phyloP scores from a whole-genome alignment of 35 echinoderm and acorn worm genomes.

The Heliocidaris erythrogramma region DNA sequence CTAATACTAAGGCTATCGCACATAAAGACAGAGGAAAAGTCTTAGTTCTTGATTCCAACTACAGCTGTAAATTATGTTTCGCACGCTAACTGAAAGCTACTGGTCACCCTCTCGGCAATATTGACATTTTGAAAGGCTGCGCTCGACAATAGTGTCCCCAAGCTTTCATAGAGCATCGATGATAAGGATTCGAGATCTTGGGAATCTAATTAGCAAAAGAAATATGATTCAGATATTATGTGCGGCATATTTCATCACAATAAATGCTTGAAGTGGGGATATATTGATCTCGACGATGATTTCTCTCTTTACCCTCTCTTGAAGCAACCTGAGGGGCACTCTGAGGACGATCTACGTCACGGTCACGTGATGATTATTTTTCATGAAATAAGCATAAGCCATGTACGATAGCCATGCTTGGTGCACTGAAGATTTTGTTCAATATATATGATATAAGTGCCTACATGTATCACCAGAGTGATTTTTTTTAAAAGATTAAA shows the following conservation, averaged over 20 bases:
- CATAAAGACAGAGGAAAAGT: too few relatives aligned
- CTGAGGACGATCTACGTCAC: not conserved
- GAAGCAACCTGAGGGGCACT: not conserved
- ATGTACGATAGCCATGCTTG: not conserved
- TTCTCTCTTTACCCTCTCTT: not conserved
- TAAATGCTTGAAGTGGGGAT: not conserved
- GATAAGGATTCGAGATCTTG: not conserved
- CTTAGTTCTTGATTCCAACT: too few relatives aligned
- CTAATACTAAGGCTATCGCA: too few relatives aligned
- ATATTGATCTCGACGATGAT: not conserved
- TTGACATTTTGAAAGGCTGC: not conserved
- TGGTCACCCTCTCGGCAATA: not conserved
- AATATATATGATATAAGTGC: not conserved
- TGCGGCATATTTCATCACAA: not conserved
- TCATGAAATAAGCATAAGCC: not conserved
- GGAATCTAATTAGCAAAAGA: not conserved
- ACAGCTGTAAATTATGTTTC: not conserved
- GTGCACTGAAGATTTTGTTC: not conserved
- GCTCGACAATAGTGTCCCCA: not conserved
- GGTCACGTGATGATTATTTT: not conserved
- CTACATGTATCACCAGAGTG: too few relatives aligned
- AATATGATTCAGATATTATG: slow-evolving; percentile 1
- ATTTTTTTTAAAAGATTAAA: too few relatives aligned
- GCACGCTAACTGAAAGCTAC: not conserved
- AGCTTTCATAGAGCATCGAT: not conserved